Percentiles rank a stretch among this genome's conserved stretches.
Conservation (phyloP, 2,113 vertebrate species). For the Corydoras sp. region DNA sequence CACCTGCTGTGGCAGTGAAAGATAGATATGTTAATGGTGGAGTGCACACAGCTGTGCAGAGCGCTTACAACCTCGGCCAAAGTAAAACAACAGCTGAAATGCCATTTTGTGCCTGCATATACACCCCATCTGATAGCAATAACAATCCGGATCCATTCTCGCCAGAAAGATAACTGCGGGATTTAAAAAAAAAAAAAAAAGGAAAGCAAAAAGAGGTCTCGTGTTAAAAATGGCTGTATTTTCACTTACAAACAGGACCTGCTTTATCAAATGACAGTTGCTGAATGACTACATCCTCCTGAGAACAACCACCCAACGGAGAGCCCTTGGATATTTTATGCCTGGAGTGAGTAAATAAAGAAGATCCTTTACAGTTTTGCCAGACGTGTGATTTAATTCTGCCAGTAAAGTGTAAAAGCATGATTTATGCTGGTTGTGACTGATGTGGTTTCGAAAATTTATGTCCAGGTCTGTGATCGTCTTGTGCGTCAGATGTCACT, state of each 20-base stretch:
- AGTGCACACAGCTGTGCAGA: constrained; percentile 38
- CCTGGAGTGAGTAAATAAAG: constrained; percentile 4
- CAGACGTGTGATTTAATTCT: constrained; percentile 7
- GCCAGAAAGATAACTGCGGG: constrained; percentile 16
- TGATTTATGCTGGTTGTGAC: constrained; percentile 6
- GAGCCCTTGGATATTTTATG: constrained; percentile 9
- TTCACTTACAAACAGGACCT: constrained; percentile 13
- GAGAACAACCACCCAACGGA: constrained; percentile 9
- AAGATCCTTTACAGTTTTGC: not conserved
- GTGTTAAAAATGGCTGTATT: constrained; percentile 3
- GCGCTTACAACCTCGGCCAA: constrained; percentile 38
- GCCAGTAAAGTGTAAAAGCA: constrained; percentile 4
- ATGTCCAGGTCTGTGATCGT: not conserved
- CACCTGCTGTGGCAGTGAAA: constrained; percentile 41
- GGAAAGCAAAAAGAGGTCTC: too few relatives aligned
- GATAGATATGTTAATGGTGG: constrained; percentile 41
- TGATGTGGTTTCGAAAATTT: constrained; percentile 10
- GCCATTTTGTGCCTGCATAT: constrained; percentile 33
- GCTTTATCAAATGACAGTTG: constrained; percentile 16
- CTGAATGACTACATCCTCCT: constrained; percentile 2
- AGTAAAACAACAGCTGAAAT: constrained; percentile 36
- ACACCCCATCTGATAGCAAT: constrained; percentile 32
- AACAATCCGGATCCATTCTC: constrained; percentile 32
- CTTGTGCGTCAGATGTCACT: not conserved
- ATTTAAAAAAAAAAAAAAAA: not conserved